Percentiles rank a stretch among this genome's conserved stretches.
These are phyloP conservation scores for Aplochiton taeniatus DNA, from an alignment of 2,797 vertebrate species.

Conservation along the genomic window DNA sequence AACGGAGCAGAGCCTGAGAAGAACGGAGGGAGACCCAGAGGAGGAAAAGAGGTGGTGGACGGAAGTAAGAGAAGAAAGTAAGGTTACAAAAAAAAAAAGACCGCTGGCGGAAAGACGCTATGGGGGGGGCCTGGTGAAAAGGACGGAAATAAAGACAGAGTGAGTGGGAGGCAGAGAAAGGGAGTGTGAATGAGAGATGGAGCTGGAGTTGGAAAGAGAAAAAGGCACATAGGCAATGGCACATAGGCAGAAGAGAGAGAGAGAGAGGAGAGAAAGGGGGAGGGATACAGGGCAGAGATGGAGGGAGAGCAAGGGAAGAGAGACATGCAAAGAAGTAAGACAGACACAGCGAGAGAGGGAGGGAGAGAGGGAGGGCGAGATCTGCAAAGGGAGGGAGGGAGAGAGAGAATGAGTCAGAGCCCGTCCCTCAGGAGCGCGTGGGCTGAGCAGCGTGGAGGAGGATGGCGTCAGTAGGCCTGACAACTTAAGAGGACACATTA, in stretches of 20 bases:
- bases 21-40: no score
- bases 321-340: slow-evolving; percentile 61
- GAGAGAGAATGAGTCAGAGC: slow-evolving; percentile 81
- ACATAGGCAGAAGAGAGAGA: slow-evolving; percentile 29
- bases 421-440: slow-evolving; percentile 81
- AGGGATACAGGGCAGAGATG: slow-evolving; percentile 37
- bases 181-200: background rate
- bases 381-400: slow-evolving; percentile 42
- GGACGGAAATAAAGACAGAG: background rate
- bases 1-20: no score
- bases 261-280: slow-evolving; percentile 19
- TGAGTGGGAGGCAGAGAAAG: background rate
- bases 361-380: slow-evolving; percentile 8
- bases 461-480: slow-evolving; percentile 78
- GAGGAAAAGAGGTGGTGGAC: no score
- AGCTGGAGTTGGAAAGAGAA: slow-evolving; percentile 21
- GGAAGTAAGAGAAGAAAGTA: background rate
- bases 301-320: slow-evolving; percentile 61
- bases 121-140: background rate
- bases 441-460: slow-evolving; percentile 76
- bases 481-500: slow-evolving; percentile 73
- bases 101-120: no score
- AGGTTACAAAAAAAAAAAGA: slow-evolving; percentile 1
- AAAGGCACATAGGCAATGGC: slow-evolving; percentile 45
- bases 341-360: slow-evolving; percentile 1